These are phyloP conservation scores for Dendrocincla fuliginosa DNA, from an alignment of 2,797 vertebrate species.

Conservation along the genomic window DNA sequence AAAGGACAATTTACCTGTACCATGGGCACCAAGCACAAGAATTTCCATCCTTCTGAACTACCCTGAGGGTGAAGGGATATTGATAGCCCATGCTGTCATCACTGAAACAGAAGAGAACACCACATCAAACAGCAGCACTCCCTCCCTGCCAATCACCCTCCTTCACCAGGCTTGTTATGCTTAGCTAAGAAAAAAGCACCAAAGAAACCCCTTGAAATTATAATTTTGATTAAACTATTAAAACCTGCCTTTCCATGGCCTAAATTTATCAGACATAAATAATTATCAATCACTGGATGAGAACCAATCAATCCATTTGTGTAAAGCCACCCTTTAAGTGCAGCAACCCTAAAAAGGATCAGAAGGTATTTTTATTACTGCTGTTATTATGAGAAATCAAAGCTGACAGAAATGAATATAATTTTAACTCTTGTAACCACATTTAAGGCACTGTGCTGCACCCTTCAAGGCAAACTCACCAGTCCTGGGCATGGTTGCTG, in stretches of 20 bases:
- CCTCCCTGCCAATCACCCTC: background rate
- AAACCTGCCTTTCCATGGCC: background rate
- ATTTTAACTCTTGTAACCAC: background rate
- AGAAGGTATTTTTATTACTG: background rate
- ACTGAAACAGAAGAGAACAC: constrained; percentile 76
- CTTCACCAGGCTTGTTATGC: background rate
- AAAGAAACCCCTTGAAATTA: background rate
- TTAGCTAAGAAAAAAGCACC: background rate
- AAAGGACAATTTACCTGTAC: constrained; percentile 88
- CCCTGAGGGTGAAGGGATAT: constrained; percentile 95
- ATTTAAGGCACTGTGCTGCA: accelerated
- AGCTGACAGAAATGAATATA: background rate
- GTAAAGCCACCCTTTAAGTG: background rate
- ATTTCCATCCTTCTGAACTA: constrained; percentile 95
- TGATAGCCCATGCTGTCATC: constrained; percentile 99
- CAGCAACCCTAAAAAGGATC: background rate
- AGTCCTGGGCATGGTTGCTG: constrained; percentile 98
- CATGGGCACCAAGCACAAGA: constrained; percentile 97
- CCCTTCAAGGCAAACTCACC: constrained; percentile 76
- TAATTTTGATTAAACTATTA: background rate
- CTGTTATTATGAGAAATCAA: background rate
- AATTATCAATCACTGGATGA: background rate
- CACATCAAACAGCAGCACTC: constrained; percentile 10
- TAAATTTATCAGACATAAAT: background rate
- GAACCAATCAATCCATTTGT: background rate